phyloP scores from a whole-genome alignment of 2,113 vertebrate species.

The Megalops atlanticus region DNA sequence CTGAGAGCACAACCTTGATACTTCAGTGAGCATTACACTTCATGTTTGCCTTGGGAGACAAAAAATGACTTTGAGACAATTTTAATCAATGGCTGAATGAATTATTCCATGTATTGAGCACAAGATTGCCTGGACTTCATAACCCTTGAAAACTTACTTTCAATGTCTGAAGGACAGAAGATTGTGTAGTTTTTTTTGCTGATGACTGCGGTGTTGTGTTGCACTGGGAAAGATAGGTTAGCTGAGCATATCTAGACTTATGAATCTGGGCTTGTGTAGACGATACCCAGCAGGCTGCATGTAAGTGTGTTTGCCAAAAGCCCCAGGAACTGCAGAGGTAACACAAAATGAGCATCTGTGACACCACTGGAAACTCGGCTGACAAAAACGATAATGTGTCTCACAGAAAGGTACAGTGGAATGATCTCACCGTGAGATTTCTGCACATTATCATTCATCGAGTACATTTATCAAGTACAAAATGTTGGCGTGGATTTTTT shows the following conservation, averaged over 20 bases:
- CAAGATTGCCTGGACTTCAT: background rate
- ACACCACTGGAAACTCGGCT: constrained; percentile 26
- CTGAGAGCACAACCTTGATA: background rate
- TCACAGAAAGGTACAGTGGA: constrained; percentile 37
- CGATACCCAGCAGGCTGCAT: background rate
- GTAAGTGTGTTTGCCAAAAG: constrained; percentile 25
- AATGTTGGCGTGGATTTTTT: too few relatives aligned
- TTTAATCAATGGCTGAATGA: background rate
- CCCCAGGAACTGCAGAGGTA: constrained; percentile 9
- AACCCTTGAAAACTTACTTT: background rate
- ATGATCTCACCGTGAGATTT: constrained; percentile 29
- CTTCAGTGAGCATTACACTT: background rate
- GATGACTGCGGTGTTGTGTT: background rate
- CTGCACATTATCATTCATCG: constrained; percentile 41
- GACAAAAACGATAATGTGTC: constrained; percentile 41
- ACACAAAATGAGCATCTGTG: constrained; percentile 37
- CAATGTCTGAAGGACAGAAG: background rate
- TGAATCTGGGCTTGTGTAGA: background rate
- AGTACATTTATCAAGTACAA: too few relatives aligned
- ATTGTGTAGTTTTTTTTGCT: background rate
- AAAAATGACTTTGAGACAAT: background rate
- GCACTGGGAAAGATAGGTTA: background rate
- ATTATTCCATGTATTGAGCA: background rate
- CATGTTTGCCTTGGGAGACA: background rate
- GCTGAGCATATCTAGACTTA: background rate